A percentile compares a stretch with the other conserved stretches of the same genome.
Evolutionary conservation across 2,113 vertebrate species (phyloP).

Genomic region (Perca schrenkii): DNA sequence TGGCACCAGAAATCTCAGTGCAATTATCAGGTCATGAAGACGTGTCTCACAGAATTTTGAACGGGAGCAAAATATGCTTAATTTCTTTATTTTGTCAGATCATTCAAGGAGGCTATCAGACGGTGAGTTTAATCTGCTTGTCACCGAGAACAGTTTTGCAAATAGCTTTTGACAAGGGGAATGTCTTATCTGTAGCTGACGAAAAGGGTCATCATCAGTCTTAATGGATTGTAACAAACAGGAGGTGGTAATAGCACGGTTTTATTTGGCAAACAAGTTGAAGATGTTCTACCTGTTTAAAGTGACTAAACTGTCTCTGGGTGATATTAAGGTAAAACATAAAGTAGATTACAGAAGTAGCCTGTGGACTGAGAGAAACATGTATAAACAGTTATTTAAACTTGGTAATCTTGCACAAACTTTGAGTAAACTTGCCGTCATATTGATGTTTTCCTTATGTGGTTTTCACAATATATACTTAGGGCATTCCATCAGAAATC

Average conservation of each 20-base stretch:
- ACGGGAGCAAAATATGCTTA: conserved; percentile 51
- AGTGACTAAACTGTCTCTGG: conserved; percentile 3
- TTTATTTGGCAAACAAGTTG: conserved; percentile 49
- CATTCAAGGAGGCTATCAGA: conserved; percentile 52
- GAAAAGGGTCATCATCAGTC: conserved; percentile 53
- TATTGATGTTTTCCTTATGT: not conserved
- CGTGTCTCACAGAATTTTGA: conserved; percentile 52
- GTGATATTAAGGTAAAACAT: conserved; percentile 24
- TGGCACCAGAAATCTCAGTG: conserved; percentile 43
- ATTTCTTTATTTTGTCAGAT: conserved; percentile 64
- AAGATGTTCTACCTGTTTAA: conserved; percentile 37
- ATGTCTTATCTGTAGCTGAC: conserved; percentile 54
- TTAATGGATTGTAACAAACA: conserved; percentile 59
- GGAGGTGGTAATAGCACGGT: conserved; percentile 10
- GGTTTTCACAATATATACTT: not conserved
- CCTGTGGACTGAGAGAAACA: not conserved
- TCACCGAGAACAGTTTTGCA: conserved; percentile 45
- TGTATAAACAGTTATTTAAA: conserved; percentile 19
- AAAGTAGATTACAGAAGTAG: conserved; percentile 9
- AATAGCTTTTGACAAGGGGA: conserved; percentile 61
- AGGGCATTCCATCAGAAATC: not conserved
- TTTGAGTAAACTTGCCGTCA: not conserved
- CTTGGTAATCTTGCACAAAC: not conserved
- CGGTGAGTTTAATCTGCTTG: conserved; percentile 58
- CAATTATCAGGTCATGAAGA: conserved; percentile 73